Evolutionary conservation across 2,888 invertebrate genomes (phyloP), one percentile per base, ranked within the genome.

Genomic region (Mayetiola destructor): DNA sequence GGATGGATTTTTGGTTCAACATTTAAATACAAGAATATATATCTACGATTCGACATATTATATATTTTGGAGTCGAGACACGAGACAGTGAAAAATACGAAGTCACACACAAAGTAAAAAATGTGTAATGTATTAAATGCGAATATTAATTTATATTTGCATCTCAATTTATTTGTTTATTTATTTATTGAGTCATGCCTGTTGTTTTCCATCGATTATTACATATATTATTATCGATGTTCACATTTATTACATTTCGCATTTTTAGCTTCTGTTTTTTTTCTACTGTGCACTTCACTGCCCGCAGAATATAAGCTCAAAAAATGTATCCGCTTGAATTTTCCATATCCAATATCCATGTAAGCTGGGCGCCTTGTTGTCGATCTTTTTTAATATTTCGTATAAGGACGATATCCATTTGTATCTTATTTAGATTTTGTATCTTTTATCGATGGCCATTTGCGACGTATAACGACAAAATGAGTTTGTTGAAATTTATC

Each of bases 401-500:
- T 48, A 5, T 23, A 14, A 16, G 12, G 8, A n/a, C 36, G 10
- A 39, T 18, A 18, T 20, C 20, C 12, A 20, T 21, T 42, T n/a
- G n/a, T n/a, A n/a, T n/a, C n/a, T 48, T 48, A 48, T 16, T 23
- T n/a, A n/a, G 48, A 48, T 27, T 48, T 48, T 16, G 48, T 48
- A n/a, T 48, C 48, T 48, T 48, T 48, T 16, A 48, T 8, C 9
- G 48, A 48, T 48, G 72, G 72, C 72, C 72, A 72, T 66, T 85
- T 84, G 63, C 88, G 80, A 64, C 87, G 82, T 64, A 90, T 82
- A 65, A 89, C 89, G 55, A 89, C 89, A 69, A 87, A 89, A 73
- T 90, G 89, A 59, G 89, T 88, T 75, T 88, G 82, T 71, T 88
- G 87, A 73, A 87, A 85, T 67, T 78, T 78, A 72, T 85, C 85